Evolutionary conservation across 2,113 vertebrate genomes (phyloP), one percentile per base, ranked within the genome.

Genomic region (Numida meleagris): DNA sequence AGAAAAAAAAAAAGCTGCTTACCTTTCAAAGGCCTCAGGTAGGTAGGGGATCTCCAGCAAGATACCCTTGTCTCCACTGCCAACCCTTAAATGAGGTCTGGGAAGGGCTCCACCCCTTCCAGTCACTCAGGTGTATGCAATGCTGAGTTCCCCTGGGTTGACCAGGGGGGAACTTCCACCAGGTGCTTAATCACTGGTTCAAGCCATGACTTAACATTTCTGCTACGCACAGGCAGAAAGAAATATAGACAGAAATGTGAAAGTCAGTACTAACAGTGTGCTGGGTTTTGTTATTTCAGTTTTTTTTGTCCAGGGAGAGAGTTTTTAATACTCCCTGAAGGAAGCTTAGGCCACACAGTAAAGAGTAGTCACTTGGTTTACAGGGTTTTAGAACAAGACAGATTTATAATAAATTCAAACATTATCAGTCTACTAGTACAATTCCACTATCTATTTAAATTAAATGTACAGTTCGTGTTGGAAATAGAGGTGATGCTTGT

Each of bases 341-440:
- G 7, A 17, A 42, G 68, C 3, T 3, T 18, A 61, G 68, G 4
- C 4, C 11, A 40, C 3, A 3, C 25, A 85, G 4, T 8, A 78
- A 71, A 74, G 12, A 0, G 3, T 3, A 36, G 6, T 31, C 11
- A 12, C 29, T 38, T 7, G 12, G 2, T 12, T 61, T 58, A 14
- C 25, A 51, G 19, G 23, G 5, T 66, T 65, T 84, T 40, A 74
- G 23, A 63, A n/a, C 20, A 88, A 73, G 33, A 55, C 13, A 33
- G 7, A 55, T 68, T 73, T 23, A 87, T 45, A 73, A 77, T 38
- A 77, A 55, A 29, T 84, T 92, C 58, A 77, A 48, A 53, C 7
- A 34, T 72, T 80, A 45, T 9, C 20, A 71, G 14, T 51, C 33
- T 75, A 16, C 21, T n/a, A 3, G 4, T 65, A 36, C 3, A 29